phyloP scores from a whole-genome alignment of 2,888 invertebrate species.

The Tinea pellionella region DNA sequence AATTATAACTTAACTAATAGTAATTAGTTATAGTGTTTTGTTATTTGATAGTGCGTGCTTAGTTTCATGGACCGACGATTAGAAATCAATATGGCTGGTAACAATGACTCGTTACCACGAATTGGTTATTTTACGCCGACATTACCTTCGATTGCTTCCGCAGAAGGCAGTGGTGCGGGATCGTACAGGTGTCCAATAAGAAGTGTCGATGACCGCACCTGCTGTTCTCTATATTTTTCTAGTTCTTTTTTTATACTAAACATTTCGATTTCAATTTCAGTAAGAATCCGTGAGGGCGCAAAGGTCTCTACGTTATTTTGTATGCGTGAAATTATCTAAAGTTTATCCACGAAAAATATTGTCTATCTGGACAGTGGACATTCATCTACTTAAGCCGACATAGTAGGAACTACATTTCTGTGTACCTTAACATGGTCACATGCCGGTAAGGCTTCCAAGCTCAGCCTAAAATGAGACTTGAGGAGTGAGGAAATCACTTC shows the following conservation, averaged over 20 bases:
- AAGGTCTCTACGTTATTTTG: no score
- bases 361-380: no score
- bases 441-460: no score
- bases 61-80: slow-evolving; percentile 4
- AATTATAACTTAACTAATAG: neutral
- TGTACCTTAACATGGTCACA: no score
- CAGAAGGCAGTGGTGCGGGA: slow-evolving; percentile 1
- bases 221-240: neutral
- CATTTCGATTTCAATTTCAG: no score
- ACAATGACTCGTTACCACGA: neutral
- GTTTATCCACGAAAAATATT: no score
- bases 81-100: slow-evolving; percentile 1
- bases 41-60: neutral
- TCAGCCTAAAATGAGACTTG: no score
- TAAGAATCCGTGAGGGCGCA: no score
- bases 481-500: no score
- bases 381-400: no score
- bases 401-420: no score
- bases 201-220: slow-evolving; percentile 5
- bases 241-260: neutral
- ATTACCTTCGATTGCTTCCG: neutral
- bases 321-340: no score
- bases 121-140: neutral
- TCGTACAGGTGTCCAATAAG: slow-evolving; percentile 8
- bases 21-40: neutral